phyloP scores from a whole-genome alignment of 2,113 vertebrate genomes.

The Oryzias melastigma region DNA sequence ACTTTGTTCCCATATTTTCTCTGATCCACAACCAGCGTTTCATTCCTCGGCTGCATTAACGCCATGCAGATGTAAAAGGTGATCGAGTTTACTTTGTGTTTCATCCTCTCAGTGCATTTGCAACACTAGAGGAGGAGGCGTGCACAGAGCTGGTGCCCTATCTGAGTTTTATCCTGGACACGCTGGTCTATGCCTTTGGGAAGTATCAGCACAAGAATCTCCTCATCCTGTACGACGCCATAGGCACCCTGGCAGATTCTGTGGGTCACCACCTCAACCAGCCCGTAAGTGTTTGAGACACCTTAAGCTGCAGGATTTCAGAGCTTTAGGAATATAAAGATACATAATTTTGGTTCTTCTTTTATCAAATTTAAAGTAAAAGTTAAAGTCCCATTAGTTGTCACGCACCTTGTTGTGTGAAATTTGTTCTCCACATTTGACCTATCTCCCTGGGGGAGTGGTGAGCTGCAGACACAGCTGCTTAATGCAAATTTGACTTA shows the following conservation, averaged over 20 bases:
- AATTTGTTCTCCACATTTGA: no score
- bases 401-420: no score
- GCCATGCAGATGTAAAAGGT: neutral
- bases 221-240: conserved; percentile 94
- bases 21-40: conserved; percentile 44
- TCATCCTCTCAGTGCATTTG: conserved; percentile 82
- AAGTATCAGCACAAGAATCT: conserved; percentile 98
- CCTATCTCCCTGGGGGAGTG: no score
- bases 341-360: no score
- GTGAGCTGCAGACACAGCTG: no score
- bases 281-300: conserved; percentile 72
- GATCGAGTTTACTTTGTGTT: neutral
- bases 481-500: no score
- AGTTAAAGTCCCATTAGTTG: no score
- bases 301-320: no score
- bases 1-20: conserved; percentile 59
- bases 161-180: conserved; percentile 94
- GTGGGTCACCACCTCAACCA: conserved; percentile 97
- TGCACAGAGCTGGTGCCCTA: conserved; percentile 95
- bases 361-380: no score
- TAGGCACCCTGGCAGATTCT: conserved; percentile 92
- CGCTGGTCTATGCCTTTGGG: conserved; percentile 92
- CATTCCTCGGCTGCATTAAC: neutral
- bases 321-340: no score
- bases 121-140: conserved; percentile 93